A percentile compares a stretch with the other conserved stretches of the same genome.
phyloP scores from a whole-genome alignment of 2,888 invertebrate genomes.

The Ferrisia virgata region DNA sequence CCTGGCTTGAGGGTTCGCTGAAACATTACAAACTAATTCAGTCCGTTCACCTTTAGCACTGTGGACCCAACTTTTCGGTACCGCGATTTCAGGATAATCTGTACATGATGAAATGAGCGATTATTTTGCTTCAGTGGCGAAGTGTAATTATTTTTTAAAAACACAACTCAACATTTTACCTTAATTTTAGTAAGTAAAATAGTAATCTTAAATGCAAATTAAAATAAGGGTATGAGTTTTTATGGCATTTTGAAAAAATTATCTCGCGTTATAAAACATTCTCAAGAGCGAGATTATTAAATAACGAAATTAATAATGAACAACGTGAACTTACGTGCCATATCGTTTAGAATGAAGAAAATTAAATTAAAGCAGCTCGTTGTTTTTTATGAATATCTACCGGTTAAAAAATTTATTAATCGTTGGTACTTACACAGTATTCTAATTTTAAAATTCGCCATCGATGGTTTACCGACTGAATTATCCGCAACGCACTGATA shows the following conservation, averaged over 20 bases:
- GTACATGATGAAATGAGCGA: not conserved
- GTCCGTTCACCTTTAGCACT: conserved; percentile 18
- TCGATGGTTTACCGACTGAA: conserved; percentile 25
- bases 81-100: conserved; percentile 38
- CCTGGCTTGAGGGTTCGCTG: conserved; percentile 33
- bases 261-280: not conserved
- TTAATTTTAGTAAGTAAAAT: not conserved
- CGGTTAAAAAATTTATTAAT: not conserved
- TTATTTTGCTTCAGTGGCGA: not conserved
- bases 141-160: not conserved
- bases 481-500: conserved; percentile 40
- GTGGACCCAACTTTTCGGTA: conserved; percentile 21
- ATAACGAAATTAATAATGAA: conserved; percentile 4
- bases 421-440: conserved; percentile 30
- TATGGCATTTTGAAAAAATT: not conserved
- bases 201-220: not conserved
- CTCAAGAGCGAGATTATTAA: conserved; percentile 16
- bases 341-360: not conserved
- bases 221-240: not conserved
- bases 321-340: not conserved
- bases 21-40: conserved; percentile 29
- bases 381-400: not conserved
- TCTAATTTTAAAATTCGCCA: conserved; percentile 18
- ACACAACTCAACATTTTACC: not conserved
- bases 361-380: not conserved